Evolutionary conservation across 2,888 invertebrate species (phyloP), one percentile per base, ranked within the genome.

Genomic region (Dorcus parallelipipedus): DNA sequence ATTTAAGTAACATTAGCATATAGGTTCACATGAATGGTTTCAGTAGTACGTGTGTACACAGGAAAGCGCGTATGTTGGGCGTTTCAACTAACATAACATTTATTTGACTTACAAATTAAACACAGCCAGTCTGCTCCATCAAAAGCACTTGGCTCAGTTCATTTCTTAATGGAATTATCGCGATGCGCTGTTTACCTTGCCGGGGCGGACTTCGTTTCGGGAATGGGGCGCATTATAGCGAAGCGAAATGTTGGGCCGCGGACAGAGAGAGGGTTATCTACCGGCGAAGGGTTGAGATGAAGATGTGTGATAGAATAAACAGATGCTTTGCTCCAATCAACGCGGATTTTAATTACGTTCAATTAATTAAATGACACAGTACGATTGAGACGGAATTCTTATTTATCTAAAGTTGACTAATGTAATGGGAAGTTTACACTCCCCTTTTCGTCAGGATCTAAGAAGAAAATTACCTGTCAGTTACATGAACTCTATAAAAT

Each of bases 161-260:
- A 75, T 76, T 76, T 75, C 76, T 76, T 76, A 76, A 76, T 76
- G 76, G 76, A 76, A 76, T 76, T 76, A 76, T 72, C 70, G 71
- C 72, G 67, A 69, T 63, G 72, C 66, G 67, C 63, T 75, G 73
- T 75, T 75, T 76, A 71, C 71, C 68, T 72, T 69, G 67, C 67
- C 62, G 66, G 67, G 69, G 59, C 60, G 62, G 65, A 67, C 26
- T 6, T 33, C 26, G 26, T 33, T 33, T 33, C 61, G 62, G 49
- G 54, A 54, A 40, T 8, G 54, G 42, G 54, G 42, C 20, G 49
- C 17, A n/a, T 9, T 23, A 49, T 52, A 33, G 54, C 52, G 56
- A 56, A 54, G 58, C 50, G 53, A 58, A 61, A 55, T 59, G 20
- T 41, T 26, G 38, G 40, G 38, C 39, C 45, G 10, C 10, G 51